These are phyloP conservation scores for Agonopterix subpropinquella DNA, from an alignment of 2,888 invertebrate genomes.

Conservation along the genomic window DNA sequence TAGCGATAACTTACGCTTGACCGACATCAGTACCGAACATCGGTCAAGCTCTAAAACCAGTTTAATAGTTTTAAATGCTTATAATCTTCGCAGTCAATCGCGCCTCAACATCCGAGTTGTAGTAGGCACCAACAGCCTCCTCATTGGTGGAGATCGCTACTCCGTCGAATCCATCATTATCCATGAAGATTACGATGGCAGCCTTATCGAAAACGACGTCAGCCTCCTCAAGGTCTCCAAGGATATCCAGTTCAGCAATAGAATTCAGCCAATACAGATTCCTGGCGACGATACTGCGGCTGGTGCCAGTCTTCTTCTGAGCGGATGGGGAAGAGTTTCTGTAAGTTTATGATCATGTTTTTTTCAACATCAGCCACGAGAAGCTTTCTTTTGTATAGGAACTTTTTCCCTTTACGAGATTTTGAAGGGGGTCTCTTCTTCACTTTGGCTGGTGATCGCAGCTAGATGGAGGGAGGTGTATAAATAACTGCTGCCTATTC, in stretches of 20 bases:
- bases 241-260: slow-evolving; percentile 41
- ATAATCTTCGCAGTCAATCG: slow-evolving; percentile 22
- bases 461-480: no score
- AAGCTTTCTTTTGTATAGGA: no score
- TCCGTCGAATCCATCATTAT: slow-evolving; percentile 42
- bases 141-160: slow-evolving; percentile 52
- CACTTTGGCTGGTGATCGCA: no score
- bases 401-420: no score
- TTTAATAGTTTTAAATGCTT: not conserved
- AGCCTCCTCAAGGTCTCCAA: slow-evolving; percentile 47
- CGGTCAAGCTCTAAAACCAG: no score
- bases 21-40: no score
- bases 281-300: slow-evolving; percentile 40
- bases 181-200: slow-evolving; percentile 54
- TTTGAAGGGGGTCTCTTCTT: no score
- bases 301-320: slow-evolving; percentile 44
- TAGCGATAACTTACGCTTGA: no score
- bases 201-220: slow-evolving; percentile 54
- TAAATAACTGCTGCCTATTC: no score
- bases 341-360: slow-evolving; percentile 30
- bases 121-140: slow-evolving; percentile 63
- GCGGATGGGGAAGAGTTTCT: slow-evolving; percentile 66
- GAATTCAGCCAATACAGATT: slow-evolving; percentile 46
- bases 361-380: no score
- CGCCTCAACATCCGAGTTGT: slow-evolving; percentile 36